Conservation (phyloP, 2,797 vertebrate species). For the Acrossocheilus fasciatus region DNA sequence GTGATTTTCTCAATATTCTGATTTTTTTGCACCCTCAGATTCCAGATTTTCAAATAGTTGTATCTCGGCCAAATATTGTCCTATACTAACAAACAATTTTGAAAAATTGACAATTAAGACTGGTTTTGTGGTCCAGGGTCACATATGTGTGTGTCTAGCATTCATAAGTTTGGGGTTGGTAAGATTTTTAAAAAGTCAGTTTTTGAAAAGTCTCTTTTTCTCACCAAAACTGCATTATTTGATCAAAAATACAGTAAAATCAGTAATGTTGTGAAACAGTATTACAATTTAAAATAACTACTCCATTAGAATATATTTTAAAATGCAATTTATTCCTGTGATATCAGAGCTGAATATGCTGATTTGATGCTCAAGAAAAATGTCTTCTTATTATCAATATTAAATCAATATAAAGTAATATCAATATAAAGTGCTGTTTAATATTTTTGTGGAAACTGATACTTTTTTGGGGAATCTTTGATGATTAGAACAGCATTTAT, state of each 20-base stretch:
- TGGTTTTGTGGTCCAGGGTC: too few relatives aligned
- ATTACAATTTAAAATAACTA: too few relatives aligned
- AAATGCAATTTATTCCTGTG: background rate
- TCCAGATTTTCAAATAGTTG: too few relatives aligned
- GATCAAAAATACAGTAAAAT: background rate
- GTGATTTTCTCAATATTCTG: too few relatives aligned
- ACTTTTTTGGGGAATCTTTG: background rate
- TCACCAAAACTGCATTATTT: background rate
- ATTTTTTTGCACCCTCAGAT: too few relatives aligned
- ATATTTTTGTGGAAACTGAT: background rate
- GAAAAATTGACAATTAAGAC: too few relatives aligned
- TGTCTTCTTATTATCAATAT: background rate
- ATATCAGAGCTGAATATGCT: background rate
- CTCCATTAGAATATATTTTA: too few relatives aligned
- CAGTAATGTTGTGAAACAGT: too few relatives aligned
- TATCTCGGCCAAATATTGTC: too few relatives aligned
- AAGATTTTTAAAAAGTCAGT: background rate
- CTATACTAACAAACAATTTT: too few relatives aligned
- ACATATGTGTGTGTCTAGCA: too few relatives aligned
- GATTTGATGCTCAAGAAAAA: background rate
- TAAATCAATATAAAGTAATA: background rate
- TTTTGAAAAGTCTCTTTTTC: background rate
- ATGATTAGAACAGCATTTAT: background rate
- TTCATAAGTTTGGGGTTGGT: background rate
- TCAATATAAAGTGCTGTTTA: too few relatives aligned